Percentiles rank a stretch among this genome's conserved stretches.
Conservation (phyloP, 2,113 vertebrate genomes). For the Anthoscopus minutus region DNA sequence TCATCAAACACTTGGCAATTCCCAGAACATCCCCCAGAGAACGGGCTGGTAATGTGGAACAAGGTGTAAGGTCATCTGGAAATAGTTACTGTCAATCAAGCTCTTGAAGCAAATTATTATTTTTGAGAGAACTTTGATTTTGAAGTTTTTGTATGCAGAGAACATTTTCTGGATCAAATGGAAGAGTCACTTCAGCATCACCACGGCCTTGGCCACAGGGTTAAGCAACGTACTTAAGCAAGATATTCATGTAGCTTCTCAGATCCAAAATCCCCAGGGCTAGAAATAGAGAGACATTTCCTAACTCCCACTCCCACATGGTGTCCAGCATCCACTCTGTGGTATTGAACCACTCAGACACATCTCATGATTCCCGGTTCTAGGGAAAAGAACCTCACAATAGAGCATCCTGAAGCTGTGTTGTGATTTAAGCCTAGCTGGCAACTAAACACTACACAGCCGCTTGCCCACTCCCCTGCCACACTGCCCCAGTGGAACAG, state of each 20-base stretch:
- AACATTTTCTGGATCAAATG: background rate
- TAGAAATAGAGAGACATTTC: background rate
- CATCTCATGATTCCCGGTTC: background rate
- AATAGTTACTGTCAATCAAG: background rate
- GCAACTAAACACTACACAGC: background rate
- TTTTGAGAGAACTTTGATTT: background rate
- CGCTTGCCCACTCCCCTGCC: fast-evolving
- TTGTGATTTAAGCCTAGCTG: background rate
- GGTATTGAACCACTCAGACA: background rate
- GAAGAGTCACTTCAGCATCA: background rate
- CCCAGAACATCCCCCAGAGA: background rate
- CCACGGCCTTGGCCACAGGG: too few relatives aligned
- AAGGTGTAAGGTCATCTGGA: background rate
- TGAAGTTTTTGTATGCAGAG: background rate
- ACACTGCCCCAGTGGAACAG: background rate
- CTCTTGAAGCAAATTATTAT: background rate
- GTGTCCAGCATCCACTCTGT: background rate
- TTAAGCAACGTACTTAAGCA: fast-evolving
- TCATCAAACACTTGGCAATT: background rate
- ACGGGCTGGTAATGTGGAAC: background rate
- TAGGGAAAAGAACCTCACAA: background rate
- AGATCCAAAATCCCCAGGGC: background rate
- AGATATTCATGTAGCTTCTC: background rate
- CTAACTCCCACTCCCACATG: background rate
- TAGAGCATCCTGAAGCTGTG: background rate